These are phyloP conservation scores for Amphipyra tragopoginis DNA, from an alignment of 2,888 invertebrate species.

Conservation along the genomic window DNA sequence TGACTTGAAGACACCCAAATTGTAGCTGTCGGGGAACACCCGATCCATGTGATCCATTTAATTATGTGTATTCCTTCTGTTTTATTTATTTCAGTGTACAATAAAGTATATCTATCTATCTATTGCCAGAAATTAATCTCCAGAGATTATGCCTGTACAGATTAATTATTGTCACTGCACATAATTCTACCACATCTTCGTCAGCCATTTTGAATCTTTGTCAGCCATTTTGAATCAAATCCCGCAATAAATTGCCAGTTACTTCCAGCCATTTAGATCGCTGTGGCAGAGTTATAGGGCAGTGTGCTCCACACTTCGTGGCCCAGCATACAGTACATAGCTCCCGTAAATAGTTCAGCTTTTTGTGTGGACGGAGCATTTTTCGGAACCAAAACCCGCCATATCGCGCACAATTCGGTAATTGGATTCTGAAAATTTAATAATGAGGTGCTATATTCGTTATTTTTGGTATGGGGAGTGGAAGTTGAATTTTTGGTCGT, in stretches of 20 bases:
- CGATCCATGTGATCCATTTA: too few species aligned
- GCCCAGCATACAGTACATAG: constrained; percentile 67
- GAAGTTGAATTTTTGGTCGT: too few species aligned
- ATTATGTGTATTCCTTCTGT: too few species aligned
- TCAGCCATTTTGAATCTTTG: constrained; percentile 11
- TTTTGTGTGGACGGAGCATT: constrained; percentile 54
- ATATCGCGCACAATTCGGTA: constrained; percentile 8
- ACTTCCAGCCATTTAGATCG: constrained; percentile 44
- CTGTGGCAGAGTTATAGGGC: constrained; percentile 63
- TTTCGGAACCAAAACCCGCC: constrained; percentile 21
- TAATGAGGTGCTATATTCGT: constrained; percentile 4
- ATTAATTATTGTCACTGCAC: too few species aligned
- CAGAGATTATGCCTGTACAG: too few species aligned
- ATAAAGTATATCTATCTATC: too few species aligned
- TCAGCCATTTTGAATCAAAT: background rate
- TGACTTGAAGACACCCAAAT: too few species aligned
- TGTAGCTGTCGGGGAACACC: too few species aligned
- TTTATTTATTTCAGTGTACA: too few species aligned
- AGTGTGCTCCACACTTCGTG: constrained; percentile 64
- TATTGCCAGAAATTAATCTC: too few species aligned
- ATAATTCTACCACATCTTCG: constrained; percentile 5
- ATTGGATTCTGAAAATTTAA: constrained; percentile 32
- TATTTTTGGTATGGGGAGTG: too few species aligned
- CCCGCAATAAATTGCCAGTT: constrained; percentile 20
- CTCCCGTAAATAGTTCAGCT: constrained; percentile 66